Conservation (phyloP, 1,140 invertebrate genomes). For the Halyomorpha halys region DNA sequence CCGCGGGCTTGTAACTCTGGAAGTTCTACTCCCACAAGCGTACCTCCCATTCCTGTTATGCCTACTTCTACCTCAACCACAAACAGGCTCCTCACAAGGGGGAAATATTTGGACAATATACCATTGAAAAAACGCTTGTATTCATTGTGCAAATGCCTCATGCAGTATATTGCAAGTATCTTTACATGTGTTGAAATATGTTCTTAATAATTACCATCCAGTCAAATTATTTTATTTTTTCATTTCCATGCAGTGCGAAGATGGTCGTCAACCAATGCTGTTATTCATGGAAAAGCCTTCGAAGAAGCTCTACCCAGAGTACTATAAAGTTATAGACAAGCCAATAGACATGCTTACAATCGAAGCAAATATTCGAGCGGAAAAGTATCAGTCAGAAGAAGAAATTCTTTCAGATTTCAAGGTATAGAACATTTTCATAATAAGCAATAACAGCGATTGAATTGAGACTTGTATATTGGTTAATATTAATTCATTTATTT, state of each 20-base stretch:
- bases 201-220: not conserved
- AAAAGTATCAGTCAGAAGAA: conserved; percentile 52
- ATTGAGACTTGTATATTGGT: too few relatives aligned
- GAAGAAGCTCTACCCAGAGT: conserved; percentile 90
- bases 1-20: not conserved
- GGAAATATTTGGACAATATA: conserved; percentile 48
- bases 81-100: conserved; percentile 41
- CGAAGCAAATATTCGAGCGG: conserved; percentile 74
- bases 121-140: conserved; percentile 64
- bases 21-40: not conserved
- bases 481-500: conserved; percentile 29
- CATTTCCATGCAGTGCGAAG: conserved; percentile 47
- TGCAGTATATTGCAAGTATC: conserved; percentile 59
- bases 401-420: conserved; percentile 59
- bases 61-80: conserved; percentile 37
- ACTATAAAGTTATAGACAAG: conserved; percentile 85
- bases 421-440: conserved; percentile 34
- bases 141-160: conserved; percentile 59
- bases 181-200: not conserved
- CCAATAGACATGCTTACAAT: conserved; percentile 94
- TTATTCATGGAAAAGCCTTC: conserved; percentile 95
- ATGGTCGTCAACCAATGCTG: conserved; percentile 74
- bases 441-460: not conserved
- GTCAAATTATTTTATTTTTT: not conserved
- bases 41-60: not conserved